Conservation (phyloP, 2,888 invertebrate species). For the Tanypteryx hageni region DNA sequence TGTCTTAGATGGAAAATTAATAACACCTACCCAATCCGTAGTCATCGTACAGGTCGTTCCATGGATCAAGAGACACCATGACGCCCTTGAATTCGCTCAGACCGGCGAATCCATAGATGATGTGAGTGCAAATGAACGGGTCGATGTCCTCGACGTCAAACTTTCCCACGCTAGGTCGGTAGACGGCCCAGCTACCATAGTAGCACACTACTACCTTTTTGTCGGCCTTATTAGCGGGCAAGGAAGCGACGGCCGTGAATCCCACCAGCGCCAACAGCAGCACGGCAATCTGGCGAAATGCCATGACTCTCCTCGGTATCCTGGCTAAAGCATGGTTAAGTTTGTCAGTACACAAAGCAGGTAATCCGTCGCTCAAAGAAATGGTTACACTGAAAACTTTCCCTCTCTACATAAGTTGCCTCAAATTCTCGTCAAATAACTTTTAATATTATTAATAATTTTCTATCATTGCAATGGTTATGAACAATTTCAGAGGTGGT, state of each 20-base stretch:
- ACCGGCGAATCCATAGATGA: slow-evolving; percentile 86
- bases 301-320: slow-evolving; percentile 3
- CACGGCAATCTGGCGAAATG: background rate
- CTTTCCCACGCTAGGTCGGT: slow-evolving; percentile 81
- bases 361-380: background rate
- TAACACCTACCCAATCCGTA: slow-evolving; percentile 76
- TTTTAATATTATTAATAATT: background rate
- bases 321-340: background rate
- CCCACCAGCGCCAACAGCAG: background rate
- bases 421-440: background rate
- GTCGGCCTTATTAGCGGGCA: background rate
- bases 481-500: too few relatives aligned
- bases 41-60: slow-evolving; percentile 81
- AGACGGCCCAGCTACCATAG: slow-evolving; percentile 86
- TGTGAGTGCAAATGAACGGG: slow-evolving; percentile 84
- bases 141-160: slow-evolving; percentile 83
- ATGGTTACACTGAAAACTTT: background rate
- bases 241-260: background rate
- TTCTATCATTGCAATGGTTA: too few relatives aligned
- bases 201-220: slow-evolving; percentile 81
- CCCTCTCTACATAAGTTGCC: background rate
- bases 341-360: background rate
- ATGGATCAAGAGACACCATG: slow-evolving; percentile 78
- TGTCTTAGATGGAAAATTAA: background rate
- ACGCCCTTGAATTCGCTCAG: slow-evolving; percentile 78